phyloP scores from a whole-genome alignment of 1,140 invertebrate genomes.

The Calosoma granatense region DNA sequence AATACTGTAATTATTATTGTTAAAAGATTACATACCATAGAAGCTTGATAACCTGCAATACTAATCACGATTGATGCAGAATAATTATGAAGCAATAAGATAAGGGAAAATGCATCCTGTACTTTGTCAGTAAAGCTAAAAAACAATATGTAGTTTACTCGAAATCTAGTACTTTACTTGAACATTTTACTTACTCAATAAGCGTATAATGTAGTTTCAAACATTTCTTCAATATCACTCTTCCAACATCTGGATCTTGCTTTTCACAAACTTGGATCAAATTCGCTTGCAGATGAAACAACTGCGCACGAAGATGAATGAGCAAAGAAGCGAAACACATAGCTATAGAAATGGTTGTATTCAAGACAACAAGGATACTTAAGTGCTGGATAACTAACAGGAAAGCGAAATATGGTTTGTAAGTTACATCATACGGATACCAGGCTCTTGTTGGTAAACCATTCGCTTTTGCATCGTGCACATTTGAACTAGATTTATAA shows the following conservation, averaged over 20 bases:
- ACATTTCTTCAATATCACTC: neutral
- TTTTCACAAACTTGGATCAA: neutral
- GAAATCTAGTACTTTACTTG: neutral
- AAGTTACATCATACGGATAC: neutral
- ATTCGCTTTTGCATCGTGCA: neutral
- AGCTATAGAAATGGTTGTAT: neutral
- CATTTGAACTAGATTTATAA: neutral
- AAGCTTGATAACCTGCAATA: neutral
- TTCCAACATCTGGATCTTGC: neutral
- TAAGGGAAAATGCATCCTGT: neutral
- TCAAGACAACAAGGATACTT: neutral
- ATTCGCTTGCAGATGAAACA: neutral
- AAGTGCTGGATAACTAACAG: neutral
- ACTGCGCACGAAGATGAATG: neutral
- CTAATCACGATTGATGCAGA: neutral
- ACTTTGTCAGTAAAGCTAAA: neutral
- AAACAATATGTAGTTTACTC: neutral
- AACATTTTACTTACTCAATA: neutral
- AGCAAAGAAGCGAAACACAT: constrained; percentile 2
- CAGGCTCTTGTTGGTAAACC: neutral
- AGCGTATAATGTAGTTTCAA: neutral
- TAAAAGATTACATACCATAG: neutral
- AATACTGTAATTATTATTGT: neutral
- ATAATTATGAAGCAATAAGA: constrained; percentile 1
- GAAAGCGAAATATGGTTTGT: neutral